Conservation (phyloP, 2,888 invertebrate genomes). For the Orthosia gracilis region DNA sequence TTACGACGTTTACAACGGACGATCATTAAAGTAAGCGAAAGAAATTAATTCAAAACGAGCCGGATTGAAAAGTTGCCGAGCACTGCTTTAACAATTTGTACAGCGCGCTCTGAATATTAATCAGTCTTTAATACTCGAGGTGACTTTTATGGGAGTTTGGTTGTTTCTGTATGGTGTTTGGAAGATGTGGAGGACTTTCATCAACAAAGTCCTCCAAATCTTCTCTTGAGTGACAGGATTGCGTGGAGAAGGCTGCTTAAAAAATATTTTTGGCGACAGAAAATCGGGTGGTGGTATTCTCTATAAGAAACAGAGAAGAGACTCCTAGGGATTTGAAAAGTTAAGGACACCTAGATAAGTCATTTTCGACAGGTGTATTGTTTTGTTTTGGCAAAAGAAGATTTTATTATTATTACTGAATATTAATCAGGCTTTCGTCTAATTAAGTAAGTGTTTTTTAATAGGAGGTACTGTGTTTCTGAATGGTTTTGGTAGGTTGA, state of each 20-base stretch:
- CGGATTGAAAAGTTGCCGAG: constrained; percentile 57
- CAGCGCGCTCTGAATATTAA: constrained; percentile 55
- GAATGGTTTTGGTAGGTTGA: too few species aligned
- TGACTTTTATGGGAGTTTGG: constrained; percentile 16
- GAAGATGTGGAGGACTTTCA: not conserved
- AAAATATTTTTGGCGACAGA: not conserved
- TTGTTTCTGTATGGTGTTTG: not conserved
- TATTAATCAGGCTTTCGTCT: too few species aligned
- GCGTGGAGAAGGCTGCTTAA: not conserved
- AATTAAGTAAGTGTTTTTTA: too few species aligned
- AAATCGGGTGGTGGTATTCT: not conserved
- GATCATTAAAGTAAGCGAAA: constrained; percentile 48
- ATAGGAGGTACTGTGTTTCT: too few species aligned
- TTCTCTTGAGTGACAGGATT: not conserved
- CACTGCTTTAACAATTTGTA: constrained; percentile 43
- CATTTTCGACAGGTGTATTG: not conserved
- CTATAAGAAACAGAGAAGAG: too few species aligned
- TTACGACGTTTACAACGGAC: constrained; percentile 27
- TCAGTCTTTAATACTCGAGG: constrained; percentile 37
- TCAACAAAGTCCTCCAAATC: too few species aligned
- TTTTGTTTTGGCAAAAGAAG: not conserved
- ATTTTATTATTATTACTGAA: too few species aligned
- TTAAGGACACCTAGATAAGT: too few species aligned
- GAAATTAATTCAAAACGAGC: constrained; percentile 55
- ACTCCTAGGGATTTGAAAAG: not conserved